These are phyloP conservation scores for Steatornis caripensis DNA, from an alignment of 2,113 vertebrate genomes.

Conservation along the genomic window DNA sequence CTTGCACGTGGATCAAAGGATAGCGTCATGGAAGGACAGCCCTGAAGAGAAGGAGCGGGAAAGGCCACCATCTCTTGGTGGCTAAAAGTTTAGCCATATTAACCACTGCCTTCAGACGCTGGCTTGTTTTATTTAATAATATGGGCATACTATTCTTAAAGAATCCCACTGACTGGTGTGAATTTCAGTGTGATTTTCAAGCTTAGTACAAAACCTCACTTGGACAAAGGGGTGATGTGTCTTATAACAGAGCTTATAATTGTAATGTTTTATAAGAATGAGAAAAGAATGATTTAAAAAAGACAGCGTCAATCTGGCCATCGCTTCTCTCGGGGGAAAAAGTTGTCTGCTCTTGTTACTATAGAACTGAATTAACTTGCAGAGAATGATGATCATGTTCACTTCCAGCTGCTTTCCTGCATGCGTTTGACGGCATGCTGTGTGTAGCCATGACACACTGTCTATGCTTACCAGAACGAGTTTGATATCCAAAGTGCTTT, in stretches of 20 bases:
- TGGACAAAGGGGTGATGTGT: not conserved
- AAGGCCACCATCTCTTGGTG: not conserved
- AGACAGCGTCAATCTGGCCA: not conserved
- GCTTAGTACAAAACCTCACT: not conserved
- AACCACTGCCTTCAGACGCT: not conserved
- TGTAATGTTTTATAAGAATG: not conserved
- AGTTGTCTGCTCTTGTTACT: not conserved
- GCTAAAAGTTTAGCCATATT: not conserved
- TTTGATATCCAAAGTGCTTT: not conserved
- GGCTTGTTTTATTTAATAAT: not conserved
- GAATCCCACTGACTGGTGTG: not conserved
- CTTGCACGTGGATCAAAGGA: not conserved
- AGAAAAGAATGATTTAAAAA: not conserved
- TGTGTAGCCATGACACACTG: not conserved
- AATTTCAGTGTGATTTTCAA: not conserved
- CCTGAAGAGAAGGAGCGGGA: not conserved
- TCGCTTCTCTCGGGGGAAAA: not conserved
- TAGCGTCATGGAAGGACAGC: not conserved
- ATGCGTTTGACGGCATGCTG: not conserved
- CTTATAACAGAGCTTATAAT: not conserved
- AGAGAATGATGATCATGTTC: not conserved
- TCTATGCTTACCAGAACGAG: not conserved
- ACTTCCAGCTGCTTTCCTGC: not conserved
- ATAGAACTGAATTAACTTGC: not conserved
- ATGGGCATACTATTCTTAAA: not conserved